These are phyloP conservation scores for Trichoplusia ni DNA, from an alignment of 1,140 invertebrate species.

Conservation along the genomic window DNA sequence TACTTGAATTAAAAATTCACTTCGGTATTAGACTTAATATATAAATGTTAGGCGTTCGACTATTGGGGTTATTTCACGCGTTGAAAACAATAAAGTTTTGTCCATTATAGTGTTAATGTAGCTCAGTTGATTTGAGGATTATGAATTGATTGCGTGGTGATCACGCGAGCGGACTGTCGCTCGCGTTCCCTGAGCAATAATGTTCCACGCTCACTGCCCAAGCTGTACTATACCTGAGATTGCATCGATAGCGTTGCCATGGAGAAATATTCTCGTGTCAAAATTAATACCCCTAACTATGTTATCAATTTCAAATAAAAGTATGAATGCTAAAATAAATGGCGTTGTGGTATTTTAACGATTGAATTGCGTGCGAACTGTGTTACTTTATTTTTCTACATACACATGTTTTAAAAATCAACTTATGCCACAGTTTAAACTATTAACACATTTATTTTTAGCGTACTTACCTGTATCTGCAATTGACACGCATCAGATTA, in stretches of 20 bases:
- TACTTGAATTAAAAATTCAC: slow-evolving; percentile 27
- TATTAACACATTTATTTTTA: too few relatives aligned
- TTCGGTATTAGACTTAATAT: slow-evolving; percentile 29
- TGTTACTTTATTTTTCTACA: too few relatives aligned
- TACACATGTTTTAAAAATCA: too few relatives aligned
- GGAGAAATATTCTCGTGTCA: neutral
- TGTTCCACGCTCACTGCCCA: slow-evolving; percentile 53
- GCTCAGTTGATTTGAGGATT: slow-evolving; percentile 17
- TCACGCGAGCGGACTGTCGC: neutral
- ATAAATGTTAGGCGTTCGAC: slow-evolving; percentile 28
- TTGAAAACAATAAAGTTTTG: slow-evolving; percentile 24
- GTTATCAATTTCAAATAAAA: too few relatives aligned
- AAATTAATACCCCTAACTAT: too few relatives aligned
- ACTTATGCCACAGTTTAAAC: too few relatives aligned
- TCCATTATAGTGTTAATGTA: slow-evolving; percentile 28
- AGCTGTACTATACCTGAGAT: slow-evolving; percentile 49
- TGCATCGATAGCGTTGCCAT: slow-evolving; percentile 30
- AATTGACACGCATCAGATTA: too few relatives aligned
- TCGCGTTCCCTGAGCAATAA: slow-evolving; percentile 2
- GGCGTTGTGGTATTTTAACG: too few relatives aligned
- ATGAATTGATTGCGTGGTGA: neutral
- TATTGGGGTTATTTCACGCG: slow-evolving; percentile 20
- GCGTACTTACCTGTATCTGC: too few relatives aligned
- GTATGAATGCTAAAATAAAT: too few relatives aligned
- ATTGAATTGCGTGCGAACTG: too few relatives aligned